Evolutionary conservation across 2,113 vertebrate species (phyloP).

Genomic region (Mormoops blainvillei): DNA sequence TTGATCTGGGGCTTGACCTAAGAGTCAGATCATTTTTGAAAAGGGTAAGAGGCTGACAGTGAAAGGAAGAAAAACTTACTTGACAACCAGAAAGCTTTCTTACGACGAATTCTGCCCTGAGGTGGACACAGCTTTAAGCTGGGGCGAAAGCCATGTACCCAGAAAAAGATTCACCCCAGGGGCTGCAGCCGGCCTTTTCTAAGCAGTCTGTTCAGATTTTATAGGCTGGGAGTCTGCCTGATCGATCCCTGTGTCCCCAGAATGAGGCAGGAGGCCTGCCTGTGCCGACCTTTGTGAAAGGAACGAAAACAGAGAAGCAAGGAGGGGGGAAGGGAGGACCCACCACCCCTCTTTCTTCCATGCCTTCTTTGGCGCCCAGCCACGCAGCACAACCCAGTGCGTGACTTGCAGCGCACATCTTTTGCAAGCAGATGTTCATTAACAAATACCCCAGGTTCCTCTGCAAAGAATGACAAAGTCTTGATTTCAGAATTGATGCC

Average conservation of each 20-base stretch:
- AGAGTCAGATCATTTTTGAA: conserved; percentile 46
- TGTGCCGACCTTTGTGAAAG: not conserved
- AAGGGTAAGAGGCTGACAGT: conserved; percentile 1
- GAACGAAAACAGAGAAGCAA: not conserved
- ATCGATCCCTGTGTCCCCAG: not conserved
- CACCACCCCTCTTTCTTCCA: not conserved
- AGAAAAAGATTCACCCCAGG: not conserved
- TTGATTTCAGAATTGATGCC: not conserved
- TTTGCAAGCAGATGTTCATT: not conserved
- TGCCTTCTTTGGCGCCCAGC: not conserved
- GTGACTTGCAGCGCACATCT: not conserved
- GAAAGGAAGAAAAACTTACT: not conserved
- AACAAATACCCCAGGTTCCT: not conserved
- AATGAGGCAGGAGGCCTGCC: not conserved
- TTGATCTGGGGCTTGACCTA: conserved; percentile 18
- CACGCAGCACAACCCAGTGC: not conserved
- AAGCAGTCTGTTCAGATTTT: not conserved
- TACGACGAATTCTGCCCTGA: conserved; percentile 26
- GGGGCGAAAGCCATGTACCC: not conserved
- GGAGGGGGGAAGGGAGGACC: no score
- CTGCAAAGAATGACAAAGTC: not conserved
- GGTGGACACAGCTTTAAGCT: not conserved
- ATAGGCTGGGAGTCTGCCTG: not conserved
- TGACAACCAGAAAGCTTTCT: conserved; percentile 36
- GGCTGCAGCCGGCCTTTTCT: not conserved